A percentile compares a stretch with the other conserved stretches of the same genome.
Conservation (phyloP, 2,113 vertebrate species). For the Coryphaenoides rupestris region DNA sequence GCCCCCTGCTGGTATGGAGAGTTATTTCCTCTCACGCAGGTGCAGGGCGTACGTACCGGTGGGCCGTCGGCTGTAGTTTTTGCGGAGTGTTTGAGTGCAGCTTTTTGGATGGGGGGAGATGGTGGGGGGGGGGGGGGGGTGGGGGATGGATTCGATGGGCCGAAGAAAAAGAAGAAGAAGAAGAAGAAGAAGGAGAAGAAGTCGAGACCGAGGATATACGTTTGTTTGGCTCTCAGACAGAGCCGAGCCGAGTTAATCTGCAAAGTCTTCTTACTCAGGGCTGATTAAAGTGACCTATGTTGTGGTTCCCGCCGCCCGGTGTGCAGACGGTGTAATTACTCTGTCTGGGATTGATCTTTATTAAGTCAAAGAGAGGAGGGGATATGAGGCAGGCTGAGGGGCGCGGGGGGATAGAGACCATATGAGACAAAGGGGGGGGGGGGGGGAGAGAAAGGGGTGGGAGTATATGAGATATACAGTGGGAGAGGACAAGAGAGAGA, state of each 20-base stretch:
- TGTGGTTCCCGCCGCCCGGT: slow-evolving; percentile 7
- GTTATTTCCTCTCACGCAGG: too few species aligned
- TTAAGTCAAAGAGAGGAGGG: neutral
- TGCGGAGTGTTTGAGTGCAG: too few species aligned
- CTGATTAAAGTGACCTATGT: slow-evolving; percentile 51
- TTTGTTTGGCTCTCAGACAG: slow-evolving; percentile 18
- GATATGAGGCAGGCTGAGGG: neutral
- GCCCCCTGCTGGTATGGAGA: too few species aligned
- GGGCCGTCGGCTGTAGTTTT: too few species aligned
- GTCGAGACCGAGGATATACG: too few species aligned
- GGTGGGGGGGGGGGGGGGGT: too few species aligned
- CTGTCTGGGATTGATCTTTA: slow-evolving; percentile 23
- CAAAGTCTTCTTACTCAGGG: slow-evolving; percentile 24
- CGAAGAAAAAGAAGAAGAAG: too few species aligned
- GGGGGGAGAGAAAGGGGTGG: neutral
- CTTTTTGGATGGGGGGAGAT: too few species aligned
- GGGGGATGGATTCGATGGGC: too few species aligned
- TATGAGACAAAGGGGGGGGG: neutral
- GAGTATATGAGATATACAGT: neutral
- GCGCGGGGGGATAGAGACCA: neutral
- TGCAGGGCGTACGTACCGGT: too few species aligned
- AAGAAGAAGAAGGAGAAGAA: too few species aligned
- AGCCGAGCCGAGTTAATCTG: slow-evolving; percentile 39
- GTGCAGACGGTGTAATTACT: slow-evolving; percentile 34
- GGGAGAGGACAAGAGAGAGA: neutral